Evolutionary conservation across 2,113 vertebrate genomes (phyloP).

Genomic region (Gymnobelideus leadbeateri): DNA sequence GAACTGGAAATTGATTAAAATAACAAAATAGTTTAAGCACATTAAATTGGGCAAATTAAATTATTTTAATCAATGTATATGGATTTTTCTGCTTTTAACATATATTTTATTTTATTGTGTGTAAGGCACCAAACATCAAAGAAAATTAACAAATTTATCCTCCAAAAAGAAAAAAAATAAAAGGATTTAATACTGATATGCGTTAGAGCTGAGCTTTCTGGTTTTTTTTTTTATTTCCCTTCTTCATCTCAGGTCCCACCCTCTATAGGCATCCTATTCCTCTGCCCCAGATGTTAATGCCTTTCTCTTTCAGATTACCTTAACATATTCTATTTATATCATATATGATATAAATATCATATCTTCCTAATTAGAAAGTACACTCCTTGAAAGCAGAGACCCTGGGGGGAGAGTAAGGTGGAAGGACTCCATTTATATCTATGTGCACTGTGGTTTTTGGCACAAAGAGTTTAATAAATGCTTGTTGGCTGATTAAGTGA

Average conservation of each 20-base stretch:
- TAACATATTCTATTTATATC: neutral
- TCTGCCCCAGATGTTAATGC: neutral
- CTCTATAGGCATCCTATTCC: neutral
- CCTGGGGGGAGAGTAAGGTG: neutral
- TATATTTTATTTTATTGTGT: neutral
- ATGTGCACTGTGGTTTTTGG: too few species aligned
- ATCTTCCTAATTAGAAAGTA: neutral
- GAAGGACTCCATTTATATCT: neutral
- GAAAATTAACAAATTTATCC: neutral
- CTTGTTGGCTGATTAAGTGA: too few species aligned
- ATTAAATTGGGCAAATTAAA: neutral
- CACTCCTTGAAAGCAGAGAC: neutral
- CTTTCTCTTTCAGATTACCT: neutral
- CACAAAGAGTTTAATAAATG: too few species aligned
- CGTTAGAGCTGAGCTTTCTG: neutral
- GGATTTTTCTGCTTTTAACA: neutral
- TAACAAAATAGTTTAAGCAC: neutral
- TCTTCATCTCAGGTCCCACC: neutral
- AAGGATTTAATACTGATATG: constrained; percentile 8
- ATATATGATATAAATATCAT: neutral
- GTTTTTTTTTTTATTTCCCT: neutral
- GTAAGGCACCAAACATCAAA: neutral
- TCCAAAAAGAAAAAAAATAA: neutral
- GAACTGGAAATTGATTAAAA: neutral
- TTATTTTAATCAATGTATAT: neutral